Evolutionary conservation across 2,888 invertebrate genomes (phyloP), one percentile per base, ranked within the genome.

Genomic region (Scelioninae gen. 2): DNA sequence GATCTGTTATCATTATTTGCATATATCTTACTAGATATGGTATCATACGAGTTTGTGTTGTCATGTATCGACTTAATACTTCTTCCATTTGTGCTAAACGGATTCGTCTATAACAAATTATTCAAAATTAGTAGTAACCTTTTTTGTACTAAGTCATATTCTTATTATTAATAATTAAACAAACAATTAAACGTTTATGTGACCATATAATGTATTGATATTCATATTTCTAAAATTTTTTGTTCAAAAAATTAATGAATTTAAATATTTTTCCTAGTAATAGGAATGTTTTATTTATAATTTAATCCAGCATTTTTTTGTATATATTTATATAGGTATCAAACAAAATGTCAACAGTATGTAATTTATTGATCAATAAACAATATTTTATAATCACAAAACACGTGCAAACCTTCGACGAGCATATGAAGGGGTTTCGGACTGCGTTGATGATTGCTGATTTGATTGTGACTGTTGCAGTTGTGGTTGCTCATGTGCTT

Each of bases 1-100:
- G 90, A 85, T 93, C 92, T 55, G 89, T 88, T 25, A 87, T 86
- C 82, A 93, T 87, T 64, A 93, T 87, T 55, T 87, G 87, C 70
- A 90, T 89, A 81, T 91, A 92, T 76, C 89, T 89, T 75, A 89
- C 88, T 78, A 93, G 85, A 79, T 91, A 92, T 0, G 94, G 93
- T 74, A 90, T 88, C 52, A 94, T 87, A 69, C 93, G 89, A 31
- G 84, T 82, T 78, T 91, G 90, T 13, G 91, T 84, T 43, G 86
- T 86, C 55, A 86, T 83, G 43, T 91, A 84, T 76, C 88, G 87
- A 31, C 88, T 88, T 76, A 92, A 79, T 7, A 91, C 81, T 63
- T 88, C 88, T 11, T 89, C 89, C 87, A 91, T 87, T 78, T 88
- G 88, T 19, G 86, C 82, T 25, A 90, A 88, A 58, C 89, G 86